These are phyloP conservation scores for Odontamblyopus rebecca DNA, from an alignment of 2,797 vertebrate species.

Conservation along the genomic window DNA sequence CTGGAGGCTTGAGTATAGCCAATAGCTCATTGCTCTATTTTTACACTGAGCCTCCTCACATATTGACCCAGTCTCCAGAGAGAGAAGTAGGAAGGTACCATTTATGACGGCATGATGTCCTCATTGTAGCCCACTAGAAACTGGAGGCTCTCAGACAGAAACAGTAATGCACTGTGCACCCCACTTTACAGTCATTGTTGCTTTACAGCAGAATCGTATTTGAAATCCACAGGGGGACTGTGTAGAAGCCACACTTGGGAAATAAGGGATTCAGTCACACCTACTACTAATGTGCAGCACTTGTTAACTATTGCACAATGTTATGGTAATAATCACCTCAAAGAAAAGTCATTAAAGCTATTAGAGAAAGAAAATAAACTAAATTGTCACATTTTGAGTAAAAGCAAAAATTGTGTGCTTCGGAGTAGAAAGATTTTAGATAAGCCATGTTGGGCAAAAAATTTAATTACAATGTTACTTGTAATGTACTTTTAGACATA, in stretches of 20 bases:
- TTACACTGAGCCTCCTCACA: slow-evolving; percentile 42
- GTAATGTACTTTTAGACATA: neutral
- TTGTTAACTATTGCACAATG: neutral
- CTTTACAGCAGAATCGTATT: slow-evolving; percentile 6
- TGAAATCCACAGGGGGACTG: slow-evolving; percentile 8
- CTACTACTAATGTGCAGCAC: neutral
- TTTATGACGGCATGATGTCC: slow-evolving; percentile 36
- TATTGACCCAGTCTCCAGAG: slow-evolving; percentile 36
- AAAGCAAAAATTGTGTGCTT: neutral
- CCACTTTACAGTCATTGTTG: slow-evolving; percentile 2
- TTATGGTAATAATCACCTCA: neutral
- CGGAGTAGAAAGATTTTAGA: neutral
- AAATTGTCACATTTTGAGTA: neutral
- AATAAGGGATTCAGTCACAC: slow-evolving; percentile 1
- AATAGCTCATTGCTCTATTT: slow-evolving; percentile 56
- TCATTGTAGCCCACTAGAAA: slow-evolving; percentile 31
- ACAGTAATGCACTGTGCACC: slow-evolving; percentile 6
- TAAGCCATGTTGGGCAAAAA: neutral
- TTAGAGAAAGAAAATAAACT: neutral
- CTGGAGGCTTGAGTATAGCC: slow-evolving; percentile 38
- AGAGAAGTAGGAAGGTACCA: slow-evolving; percentile 25
- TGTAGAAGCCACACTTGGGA: neutral
- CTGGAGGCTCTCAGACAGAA: slow-evolving; percentile 19
- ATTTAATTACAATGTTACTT: neutral
- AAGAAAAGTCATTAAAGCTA: neutral